These are phyloP conservation scores for Semnornis frantzii DNA, from an alignment of 2,113 vertebrate genomes.

Conservation along the genomic window DNA sequence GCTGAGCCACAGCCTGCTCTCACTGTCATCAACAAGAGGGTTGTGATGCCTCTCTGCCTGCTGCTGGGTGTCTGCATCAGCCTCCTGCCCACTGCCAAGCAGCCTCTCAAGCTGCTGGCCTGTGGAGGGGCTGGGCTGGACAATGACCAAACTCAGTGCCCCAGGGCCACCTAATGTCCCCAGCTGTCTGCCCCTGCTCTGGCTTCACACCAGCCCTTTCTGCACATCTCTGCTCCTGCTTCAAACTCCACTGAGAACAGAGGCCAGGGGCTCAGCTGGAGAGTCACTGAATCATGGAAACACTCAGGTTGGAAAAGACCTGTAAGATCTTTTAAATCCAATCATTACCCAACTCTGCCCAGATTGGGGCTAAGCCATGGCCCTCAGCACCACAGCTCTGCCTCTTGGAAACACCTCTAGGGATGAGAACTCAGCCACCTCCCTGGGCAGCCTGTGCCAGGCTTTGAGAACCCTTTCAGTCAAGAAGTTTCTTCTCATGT, in stretches of 20 bases:
- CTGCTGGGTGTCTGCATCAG: not conserved
- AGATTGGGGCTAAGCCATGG: no score
- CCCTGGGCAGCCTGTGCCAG: no score
- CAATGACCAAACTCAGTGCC: not conserved
- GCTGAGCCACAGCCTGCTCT: not conserved
- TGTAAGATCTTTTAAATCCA: no score
- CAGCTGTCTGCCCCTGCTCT: not conserved
- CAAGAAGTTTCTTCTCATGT: no score
- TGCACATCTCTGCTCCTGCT: rapidly evolving
- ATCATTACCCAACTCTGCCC: no score
- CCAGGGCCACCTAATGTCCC: no score
- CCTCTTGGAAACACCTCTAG: no score
- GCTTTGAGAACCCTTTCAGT: no score
- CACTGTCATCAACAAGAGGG: rapidly evolving
- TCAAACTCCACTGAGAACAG: rapidly evolving
- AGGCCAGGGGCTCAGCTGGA: rapidly evolving
- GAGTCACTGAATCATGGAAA: not conserved
- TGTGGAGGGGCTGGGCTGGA: not conserved
- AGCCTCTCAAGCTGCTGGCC: not conserved
- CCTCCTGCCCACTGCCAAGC: rapidly evolving
- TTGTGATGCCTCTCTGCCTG: not conserved
- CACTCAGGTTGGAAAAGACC: no score
- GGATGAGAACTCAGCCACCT: no score
- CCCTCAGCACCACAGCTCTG: no score
- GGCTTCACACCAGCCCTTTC: not conserved